These are phyloP conservation scores for Orthosia gracilis DNA, from an alignment of 2,888 invertebrate species.

Conservation along the genomic window DNA sequence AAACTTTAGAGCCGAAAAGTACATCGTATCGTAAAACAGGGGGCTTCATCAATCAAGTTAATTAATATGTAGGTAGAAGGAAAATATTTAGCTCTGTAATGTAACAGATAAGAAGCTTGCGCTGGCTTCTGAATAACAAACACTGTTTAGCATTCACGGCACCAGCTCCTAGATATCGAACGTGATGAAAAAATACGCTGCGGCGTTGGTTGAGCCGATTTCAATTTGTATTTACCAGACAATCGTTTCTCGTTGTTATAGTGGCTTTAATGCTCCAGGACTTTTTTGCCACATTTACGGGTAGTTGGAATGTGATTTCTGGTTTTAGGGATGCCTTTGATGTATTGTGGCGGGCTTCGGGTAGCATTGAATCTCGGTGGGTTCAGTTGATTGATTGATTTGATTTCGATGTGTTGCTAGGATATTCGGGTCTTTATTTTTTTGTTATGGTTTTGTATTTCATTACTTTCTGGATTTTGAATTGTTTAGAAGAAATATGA, in stretches of 20 bases:
- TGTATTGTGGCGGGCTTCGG: slow-evolving; percentile 39
- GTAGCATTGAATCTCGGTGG: slow-evolving; percentile 30
- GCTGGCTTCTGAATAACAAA: slow-evolving; percentile 72
- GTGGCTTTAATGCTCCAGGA: slow-evolving; percentile 49
- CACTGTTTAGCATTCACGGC: slow-evolving; percentile 71
- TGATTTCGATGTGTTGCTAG: slow-evolving; percentile 41
- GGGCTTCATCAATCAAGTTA: slow-evolving; percentile 70
- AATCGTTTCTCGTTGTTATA: slow-evolving; percentile 67
- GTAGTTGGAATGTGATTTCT: slow-evolving; percentile 56
- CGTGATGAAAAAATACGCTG: slow-evolving; percentile 73
- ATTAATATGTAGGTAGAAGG: slow-evolving; percentile 74
- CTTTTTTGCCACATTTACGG: slow-evolving; percentile 54
- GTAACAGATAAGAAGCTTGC: slow-evolving; percentile 73
- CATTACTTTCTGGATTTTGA: slow-evolving; percentile 23
- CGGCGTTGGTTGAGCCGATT: slow-evolving; percentile 63
- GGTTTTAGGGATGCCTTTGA: slow-evolving; percentile 43
- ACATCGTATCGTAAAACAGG: slow-evolving; percentile 63
- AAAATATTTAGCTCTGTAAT: slow-evolving; percentile 76
- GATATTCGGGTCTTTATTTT: slow-evolving; percentile 30
- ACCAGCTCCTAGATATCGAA: slow-evolving; percentile 68
- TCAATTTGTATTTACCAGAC: slow-evolving; percentile 70
- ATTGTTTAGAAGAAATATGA: slow-evolving; percentile 1
- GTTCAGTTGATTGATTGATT: slow-evolving; percentile 53
- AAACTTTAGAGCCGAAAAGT: slow-evolving; percentile 57
- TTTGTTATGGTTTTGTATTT: slow-evolving; percentile 5